These are phyloP conservation scores for Delphinus delphis DNA, from an alignment of 2,113 vertebrate genomes.

Conservation along the genomic window DNA sequence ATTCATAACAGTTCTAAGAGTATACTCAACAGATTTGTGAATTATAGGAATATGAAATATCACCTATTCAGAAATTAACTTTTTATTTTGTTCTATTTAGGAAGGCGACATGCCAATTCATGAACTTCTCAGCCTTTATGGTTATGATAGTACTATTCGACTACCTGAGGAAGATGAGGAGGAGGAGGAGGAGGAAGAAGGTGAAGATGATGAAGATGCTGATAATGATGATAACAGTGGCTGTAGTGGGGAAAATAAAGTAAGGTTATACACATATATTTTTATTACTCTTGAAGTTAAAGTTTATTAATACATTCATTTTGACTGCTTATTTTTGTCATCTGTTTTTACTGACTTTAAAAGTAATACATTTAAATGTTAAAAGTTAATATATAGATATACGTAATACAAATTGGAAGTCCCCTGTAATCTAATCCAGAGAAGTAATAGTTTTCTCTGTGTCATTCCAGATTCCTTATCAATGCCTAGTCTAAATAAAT, in stretches of 20 bases:
- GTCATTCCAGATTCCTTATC: constrained; percentile 22
- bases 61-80: background rate
- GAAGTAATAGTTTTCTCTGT: background rate
- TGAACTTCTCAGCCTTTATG: constrained; percentile 95
- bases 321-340: background rate
- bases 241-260: constrained; percentile 91
- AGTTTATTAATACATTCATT: background rate
- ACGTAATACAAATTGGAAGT: background rate
- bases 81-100: constrained; percentile 80
- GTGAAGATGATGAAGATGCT: constrained; percentile 88
- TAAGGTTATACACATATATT: constrained; percentile 50
- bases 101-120: constrained; percentile 98
- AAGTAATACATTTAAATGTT: background rate
- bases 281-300: background rate
- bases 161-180: constrained; percentile 91
- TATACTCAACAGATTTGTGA: background rate
- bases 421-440: background rate
- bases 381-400: background rate
- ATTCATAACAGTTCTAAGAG: background rate
- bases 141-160: constrained; percentile 90
- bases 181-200: constrained; percentile 93
- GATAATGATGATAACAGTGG: constrained; percentile 95
- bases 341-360: background rate
- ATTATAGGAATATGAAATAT: background rate
- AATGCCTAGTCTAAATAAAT: background rate